These are phyloP conservation scores for Dusona sp. DNA, from an alignment of 2,888 invertebrate species.

Conservation along the genomic window DNA sequence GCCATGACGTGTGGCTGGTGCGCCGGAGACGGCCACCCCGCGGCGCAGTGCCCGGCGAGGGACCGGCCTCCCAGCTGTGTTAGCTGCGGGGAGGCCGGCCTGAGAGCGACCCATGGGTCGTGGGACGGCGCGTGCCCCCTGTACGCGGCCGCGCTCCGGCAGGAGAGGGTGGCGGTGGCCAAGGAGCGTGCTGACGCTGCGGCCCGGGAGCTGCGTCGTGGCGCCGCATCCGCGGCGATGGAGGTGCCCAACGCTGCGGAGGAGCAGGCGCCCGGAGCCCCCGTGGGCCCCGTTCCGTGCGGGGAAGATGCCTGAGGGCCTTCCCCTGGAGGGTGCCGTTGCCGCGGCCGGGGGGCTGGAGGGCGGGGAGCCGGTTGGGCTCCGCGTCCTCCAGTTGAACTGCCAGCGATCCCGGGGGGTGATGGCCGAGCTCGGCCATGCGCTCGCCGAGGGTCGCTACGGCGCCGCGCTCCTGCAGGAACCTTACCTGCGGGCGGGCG, in stretches of 20 bases:
- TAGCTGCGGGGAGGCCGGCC: not conserved
- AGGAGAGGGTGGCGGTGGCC: too few relatives aligned
- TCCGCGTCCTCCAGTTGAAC: not conserved
- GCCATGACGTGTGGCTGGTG: not conserved
- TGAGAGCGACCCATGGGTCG: not conserved
- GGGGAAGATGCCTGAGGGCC: not conserved
- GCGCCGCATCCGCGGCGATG: not conserved
- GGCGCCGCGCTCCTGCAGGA: not conserved
- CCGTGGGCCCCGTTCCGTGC: not conserved
- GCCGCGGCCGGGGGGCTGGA: not conserved
- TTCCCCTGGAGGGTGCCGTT: too few relatives aligned
- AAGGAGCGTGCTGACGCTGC: not conserved
- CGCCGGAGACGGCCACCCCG: not conserved
- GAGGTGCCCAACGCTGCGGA: not conserved
- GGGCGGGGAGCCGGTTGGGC: not conserved
- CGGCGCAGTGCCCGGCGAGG: not conserved
- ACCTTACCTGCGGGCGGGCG: too few relatives aligned
- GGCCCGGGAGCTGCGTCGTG: not conserved
- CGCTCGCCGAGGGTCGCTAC: not conserved
- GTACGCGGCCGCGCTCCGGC: too few relatives aligned
- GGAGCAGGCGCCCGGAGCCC: not conserved
- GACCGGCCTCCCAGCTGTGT: not conserved
- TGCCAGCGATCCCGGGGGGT: not conserved
- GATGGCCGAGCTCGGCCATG: not conserved
- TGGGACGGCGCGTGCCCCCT: not conserved